Evolutionary conservation across 2,888 invertebrate genomes (phyloP).

Genomic region (Rhagophthalmus giganteus): DNA sequence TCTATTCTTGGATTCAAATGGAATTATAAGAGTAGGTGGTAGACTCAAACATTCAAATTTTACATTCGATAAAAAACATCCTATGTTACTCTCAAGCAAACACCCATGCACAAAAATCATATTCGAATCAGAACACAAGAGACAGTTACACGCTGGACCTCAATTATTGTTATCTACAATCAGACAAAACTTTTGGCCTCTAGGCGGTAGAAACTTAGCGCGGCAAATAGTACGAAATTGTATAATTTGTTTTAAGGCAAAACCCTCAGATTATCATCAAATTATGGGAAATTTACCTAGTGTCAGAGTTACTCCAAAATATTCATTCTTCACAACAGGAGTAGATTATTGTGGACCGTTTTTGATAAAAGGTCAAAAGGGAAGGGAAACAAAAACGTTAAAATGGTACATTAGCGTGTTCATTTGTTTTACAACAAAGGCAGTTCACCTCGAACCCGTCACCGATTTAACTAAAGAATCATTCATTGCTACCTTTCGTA

Average conservation of each 20-base stretch:
- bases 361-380: conserved; percentile 19
- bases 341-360: conserved; percentile 39
- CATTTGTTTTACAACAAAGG: no score
- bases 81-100: conserved; percentile 23
- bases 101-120: conserved; percentile 30
- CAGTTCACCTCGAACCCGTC: conserved; percentile 38
- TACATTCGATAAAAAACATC: conserved; percentile 21
- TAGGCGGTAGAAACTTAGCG: conserved; percentile 32
- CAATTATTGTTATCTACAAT: conserved; percentile 16
- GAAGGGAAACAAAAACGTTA: conserved; percentile 21
- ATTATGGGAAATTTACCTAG: conserved; percentile 39
- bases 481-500: conserved; percentile 41
- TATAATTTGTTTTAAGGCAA: conserved; percentile 32
- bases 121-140: conserved; percentile 25
- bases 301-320: conserved; percentile 26
- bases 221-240: conserved; percentile 32
- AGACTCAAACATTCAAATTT: not conserved
- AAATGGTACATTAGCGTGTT: conserved; percentile 40
- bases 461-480: conserved; percentile 38
- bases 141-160: conserved; percentile 31
- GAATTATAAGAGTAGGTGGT: not conserved
- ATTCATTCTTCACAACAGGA: conserved; percentile 25
- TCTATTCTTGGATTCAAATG: not conserved
- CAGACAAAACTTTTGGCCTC: conserved; percentile 34
- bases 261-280: conserved; percentile 26